Base-by-base conservation (phyloP, 2,888 invertebrate species). In the Ariolimax columbianus region DNA sequence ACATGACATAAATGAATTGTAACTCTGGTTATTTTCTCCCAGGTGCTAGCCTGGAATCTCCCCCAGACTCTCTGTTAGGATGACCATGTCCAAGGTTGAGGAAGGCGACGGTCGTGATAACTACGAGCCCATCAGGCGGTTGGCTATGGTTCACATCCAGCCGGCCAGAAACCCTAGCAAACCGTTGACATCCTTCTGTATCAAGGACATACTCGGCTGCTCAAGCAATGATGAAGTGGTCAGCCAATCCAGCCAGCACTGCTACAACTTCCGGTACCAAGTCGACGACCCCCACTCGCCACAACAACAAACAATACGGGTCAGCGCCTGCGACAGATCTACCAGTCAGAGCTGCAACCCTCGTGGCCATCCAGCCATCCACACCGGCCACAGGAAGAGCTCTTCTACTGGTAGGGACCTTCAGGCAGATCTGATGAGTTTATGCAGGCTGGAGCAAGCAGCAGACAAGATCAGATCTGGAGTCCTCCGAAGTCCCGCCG, bases 161-260 rank as follows among this genome's bases (percentile, higher is more conserved):
- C 92, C 92, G 11, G 91, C 91, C 3, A 85, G 83, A 19, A 91
- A 91, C 82, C 91, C 91, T 33, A 90, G 90, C 88, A 92, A 91
- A 88, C 92, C 92, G 4, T 91, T 91, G 82, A 92, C 92, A 9
- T 91, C 91, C 19, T 92, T 92, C 86, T 87, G 90, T 83, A 92
- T 92, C 82, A 91, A 89, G 79, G 92, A 92, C 87, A 92, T 92
- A 80, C 89, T 92, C 17, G 89, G 88, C 51, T 55, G 78, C 33
- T 11, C 78, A 19, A 6, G 38, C 40, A 68, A 68, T 19, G 68
- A 66, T 26, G 19, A 72, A 9, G 26, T n/a, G 7, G 14, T 0
- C 40, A 40, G n/a, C 26, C 43, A 17, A 36, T 38, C 11, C 2
- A 36, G 0, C 9, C 72, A 43, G 6, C 72, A 73, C 43, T 11